Base-by-base conservation (phyloP, 2,113 vertebrate genomes). In the Syngnathoides biaculeatus region DNA sequence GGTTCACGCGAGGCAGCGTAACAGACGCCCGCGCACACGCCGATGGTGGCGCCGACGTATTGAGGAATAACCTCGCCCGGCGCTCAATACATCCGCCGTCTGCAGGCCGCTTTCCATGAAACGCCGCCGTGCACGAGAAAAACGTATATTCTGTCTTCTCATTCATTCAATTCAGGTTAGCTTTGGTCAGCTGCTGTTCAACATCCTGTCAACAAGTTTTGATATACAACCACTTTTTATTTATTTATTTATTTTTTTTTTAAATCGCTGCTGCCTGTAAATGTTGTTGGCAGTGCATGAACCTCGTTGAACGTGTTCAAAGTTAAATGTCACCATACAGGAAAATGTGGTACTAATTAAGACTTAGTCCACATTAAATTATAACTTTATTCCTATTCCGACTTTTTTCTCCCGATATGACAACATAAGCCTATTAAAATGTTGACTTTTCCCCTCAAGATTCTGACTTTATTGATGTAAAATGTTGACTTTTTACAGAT, bases 41-140 rank as follows among this genome's bases (percentile, higher is more conserved):
- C 83, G 70, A 73, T 84, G 77, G 80, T 75, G 68, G 64, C 35
- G 47, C 79, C 79, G 79, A 85, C 84, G 78, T 82, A 81, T 80
- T 67, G 72, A 70, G 60, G 56, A 68, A 76, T 78, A 69, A 75
- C 73, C 63, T 71, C 27, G 67, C 64, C 76, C 72, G 84, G 70
- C 70, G 72, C 65, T 80, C 75, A 64, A 66, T 55, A 64, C 58
- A 71, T 71, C 71, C 24, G 75, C 47, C 47, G 43, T 64, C 68
- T 67, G 3, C 35, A 65, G 40, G 47, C 65, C 30, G 53, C 30
- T 27, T 42, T 82, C 77, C n/a, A 62, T 42, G 39, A 61, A 61
- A 42, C 11, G 12, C n/a, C 30, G n/a, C 12, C n/a, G 42, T 61
- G 39, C 42, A 62, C n/a, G n/a, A 43, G n/a, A 24, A 43, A 62